phyloP scores from a whole-genome alignment of 2,888 invertebrate species.

The Cheilosia scutellata region DNA sequence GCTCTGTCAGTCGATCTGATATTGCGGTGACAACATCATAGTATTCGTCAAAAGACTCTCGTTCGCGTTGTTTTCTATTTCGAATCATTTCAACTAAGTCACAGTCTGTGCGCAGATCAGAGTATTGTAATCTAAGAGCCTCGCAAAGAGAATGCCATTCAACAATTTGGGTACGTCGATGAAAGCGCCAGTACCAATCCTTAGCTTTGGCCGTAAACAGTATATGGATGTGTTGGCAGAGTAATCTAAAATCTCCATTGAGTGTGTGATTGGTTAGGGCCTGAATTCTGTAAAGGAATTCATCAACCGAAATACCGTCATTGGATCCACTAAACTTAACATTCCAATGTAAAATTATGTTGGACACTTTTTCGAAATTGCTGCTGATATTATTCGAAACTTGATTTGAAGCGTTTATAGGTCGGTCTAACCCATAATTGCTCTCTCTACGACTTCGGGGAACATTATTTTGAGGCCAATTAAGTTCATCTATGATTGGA shows the following conservation, averaged over 20 bases:
- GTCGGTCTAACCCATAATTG: not conserved
- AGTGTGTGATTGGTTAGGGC: conserved; percentile 43
- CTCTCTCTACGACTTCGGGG: not conserved
- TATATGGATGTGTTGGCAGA: conserved; percentile 49
- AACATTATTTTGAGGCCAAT: not conserved
- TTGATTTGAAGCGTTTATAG: not conserved
- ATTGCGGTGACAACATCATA: not conserved
- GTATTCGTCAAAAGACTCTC: conserved; percentile 2
- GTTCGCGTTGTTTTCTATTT: conserved; percentile 38
- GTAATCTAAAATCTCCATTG: conserved; percentile 42
- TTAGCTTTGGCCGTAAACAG: not conserved
- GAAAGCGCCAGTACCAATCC: conserved; percentile 47
- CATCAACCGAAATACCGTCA: conserved; percentile 42
- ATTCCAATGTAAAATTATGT: conserved; percentile 57
- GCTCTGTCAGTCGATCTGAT: not conserved
- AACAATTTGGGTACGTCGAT: conserved; percentile 11
- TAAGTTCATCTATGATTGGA: not conserved
- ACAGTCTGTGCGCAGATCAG: conserved; percentile 34
- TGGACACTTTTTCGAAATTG: conserved; percentile 32
- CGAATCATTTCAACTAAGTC: conserved; percentile 48
- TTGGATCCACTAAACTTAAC: conserved; percentile 56
- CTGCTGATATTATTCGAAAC: not conserved
- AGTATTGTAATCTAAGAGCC: conserved; percentile 36
- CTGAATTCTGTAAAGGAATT: conserved; percentile 51
- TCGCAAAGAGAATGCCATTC: conserved; percentile 43